phyloP scores from a whole-genome alignment of 2,888 invertebrate species.

The Mellilla xanthometata region DNA sequence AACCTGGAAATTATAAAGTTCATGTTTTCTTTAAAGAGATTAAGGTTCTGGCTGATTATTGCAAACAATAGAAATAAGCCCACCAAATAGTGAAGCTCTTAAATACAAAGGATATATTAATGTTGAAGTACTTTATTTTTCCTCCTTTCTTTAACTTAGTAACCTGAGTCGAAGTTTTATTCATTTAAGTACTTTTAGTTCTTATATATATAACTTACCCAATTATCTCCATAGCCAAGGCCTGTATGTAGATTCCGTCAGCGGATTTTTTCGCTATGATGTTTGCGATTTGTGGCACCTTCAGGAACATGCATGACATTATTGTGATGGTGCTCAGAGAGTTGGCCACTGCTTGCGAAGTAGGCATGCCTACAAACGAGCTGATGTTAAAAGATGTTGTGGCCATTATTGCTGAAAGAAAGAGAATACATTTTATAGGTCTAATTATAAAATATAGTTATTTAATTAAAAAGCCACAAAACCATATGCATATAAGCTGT shows the following conservation, averaged over 20 bases:
- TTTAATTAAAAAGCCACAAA: no score
- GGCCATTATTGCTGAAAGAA: conserved; percentile 7
- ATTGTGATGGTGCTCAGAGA: conserved; percentile 88
- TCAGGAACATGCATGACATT: conserved; percentile 88
- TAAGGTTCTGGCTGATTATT: no score
- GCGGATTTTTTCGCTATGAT: conserved; percentile 85
- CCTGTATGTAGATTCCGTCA: conserved; percentile 85
- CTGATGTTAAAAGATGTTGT: conserved; percentile 3
- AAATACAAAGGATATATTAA: no score
- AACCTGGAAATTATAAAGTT: conserved; percentile 82
- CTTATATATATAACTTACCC: conserved; percentile 82
- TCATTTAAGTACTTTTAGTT: no score
- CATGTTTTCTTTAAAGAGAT: no score
- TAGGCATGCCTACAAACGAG: conserved; percentile 15
- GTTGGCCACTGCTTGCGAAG: conserved; percentile 43
- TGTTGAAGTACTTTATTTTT: no score
- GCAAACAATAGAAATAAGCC: no score
- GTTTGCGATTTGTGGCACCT: conserved; percentile 91
- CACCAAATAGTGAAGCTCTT: no score
- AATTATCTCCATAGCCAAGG: conserved; percentile 86
- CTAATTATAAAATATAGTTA: not conserved
- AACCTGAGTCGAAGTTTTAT: no score
- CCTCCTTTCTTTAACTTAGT: no score
- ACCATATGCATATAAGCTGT: no score
- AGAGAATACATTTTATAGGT: not conserved